Conservation (phyloP, 2,888 invertebrate species). For the Euspilapteryx auroguttella region DNA sequence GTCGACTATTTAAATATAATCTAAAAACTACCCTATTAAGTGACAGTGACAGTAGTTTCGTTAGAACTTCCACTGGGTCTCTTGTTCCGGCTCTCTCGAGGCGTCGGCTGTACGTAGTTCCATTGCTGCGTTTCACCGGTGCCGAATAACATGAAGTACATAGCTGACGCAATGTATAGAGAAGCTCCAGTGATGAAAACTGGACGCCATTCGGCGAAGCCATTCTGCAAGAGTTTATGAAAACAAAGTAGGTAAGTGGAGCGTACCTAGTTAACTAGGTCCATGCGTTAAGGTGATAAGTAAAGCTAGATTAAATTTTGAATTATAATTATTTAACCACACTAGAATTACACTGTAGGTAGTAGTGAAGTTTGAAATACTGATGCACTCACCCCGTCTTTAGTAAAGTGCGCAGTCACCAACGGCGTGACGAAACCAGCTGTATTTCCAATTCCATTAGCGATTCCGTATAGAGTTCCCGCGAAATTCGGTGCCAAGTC, state of each 20-base stretch:
- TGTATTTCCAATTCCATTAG: slow-evolving; percentile 72
- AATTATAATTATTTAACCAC: no score
- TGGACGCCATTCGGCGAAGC: slow-evolving; percentile 74
- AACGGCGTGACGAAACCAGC: slow-evolving; percentile 74
- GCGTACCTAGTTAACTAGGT: no score
- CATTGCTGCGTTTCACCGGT: slow-evolving; percentile 72
- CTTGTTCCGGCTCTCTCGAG: slow-evolving; percentile 28
- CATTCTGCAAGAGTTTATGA: slow-evolving; percentile 67
- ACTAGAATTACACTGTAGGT: no score
- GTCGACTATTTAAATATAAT: no score
- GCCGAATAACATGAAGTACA: slow-evolving; percentile 72
- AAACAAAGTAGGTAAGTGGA: no score
- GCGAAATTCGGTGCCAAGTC: slow-evolving; percentile 79
- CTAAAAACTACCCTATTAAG: no score
- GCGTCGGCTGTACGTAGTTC: slow-evolving; percentile 54
- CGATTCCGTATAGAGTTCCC: slow-evolving; percentile 74
- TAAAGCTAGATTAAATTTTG: no score
- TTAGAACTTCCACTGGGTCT: slow-evolving; percentile 16
- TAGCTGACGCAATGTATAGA: slow-evolving; percentile 68
- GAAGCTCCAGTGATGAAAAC: slow-evolving; percentile 74
- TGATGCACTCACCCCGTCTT: slow-evolving; percentile 54
- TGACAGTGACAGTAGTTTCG: slow-evolving; percentile 34
- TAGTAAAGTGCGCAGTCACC: slow-evolving; percentile 68
- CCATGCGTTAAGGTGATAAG: no score
- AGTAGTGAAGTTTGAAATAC: no score